These are phyloP conservation scores for Drosophila sturtevanti DNA, from an alignment of 1,140 invertebrate genomes.

Conservation along the genomic window DNA sequence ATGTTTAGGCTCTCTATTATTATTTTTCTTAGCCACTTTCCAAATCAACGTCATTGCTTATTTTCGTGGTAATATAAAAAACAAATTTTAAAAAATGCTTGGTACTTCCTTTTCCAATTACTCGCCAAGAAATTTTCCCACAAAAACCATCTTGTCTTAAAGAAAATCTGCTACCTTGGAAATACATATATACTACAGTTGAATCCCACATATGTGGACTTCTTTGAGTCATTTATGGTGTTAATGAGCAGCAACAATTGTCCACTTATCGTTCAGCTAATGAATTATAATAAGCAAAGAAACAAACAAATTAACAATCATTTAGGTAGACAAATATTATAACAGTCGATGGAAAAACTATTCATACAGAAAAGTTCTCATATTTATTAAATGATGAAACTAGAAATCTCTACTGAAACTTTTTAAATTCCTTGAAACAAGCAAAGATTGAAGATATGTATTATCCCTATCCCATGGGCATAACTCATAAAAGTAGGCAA, in stretches of 20 bases:
- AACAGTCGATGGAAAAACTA: neutral
- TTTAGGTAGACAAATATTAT: constrained; percentile 4
- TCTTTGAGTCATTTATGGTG: neutral
- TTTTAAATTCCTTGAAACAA: neutral
- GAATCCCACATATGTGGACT: constrained; percentile 37
- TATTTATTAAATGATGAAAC: neutral
- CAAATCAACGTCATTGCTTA: too few relatives aligned
- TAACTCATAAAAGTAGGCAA: neutral
- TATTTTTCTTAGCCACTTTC: too few relatives aligned
- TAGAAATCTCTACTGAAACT: neutral
- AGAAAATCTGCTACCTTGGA: constrained; percentile 9
- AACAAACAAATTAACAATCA: constrained; percentile 6
- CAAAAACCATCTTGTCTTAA: neutral
- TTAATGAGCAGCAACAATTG: constrained; percentile 54
- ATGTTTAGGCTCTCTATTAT: too few relatives aligned
- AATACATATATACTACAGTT: neutral
- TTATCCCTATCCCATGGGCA: neutral
- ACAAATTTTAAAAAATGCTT: neutral
- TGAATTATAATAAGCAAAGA: constrained; percentile 38
- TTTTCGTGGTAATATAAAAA: neutral
- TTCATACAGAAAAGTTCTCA: neutral
- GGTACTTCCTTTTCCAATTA: neutral
- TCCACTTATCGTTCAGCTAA: constrained; percentile 65
- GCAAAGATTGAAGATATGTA: too few relatives aligned
- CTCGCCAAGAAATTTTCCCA: neutral